Percentiles rank a stretch among this genome's conserved stretches.
phyloP scores from a whole-genome alignment of 2,797 vertebrate genomes.

The Phrynocephalus forsythii region DNA sequence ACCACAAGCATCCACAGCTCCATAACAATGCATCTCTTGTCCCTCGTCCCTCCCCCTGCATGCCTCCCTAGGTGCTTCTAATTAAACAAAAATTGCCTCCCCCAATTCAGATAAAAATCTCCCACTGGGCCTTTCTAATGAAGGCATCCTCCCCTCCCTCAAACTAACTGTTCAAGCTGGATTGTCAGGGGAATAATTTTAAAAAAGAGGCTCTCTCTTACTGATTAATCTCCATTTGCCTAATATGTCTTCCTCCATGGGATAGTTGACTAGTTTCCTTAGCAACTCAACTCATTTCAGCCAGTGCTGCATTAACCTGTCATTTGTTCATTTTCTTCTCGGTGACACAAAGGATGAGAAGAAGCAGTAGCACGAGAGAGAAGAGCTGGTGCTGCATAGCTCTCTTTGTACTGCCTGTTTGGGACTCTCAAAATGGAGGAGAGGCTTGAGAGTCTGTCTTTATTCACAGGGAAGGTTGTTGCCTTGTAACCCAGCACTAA shows the following conservation, averaged over 20 bases:
- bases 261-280: constrained; percentile 78
- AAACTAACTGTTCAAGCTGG: constrained; percentile 62
- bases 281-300: constrained; percentile 75
- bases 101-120: constrained; percentile 41
- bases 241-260: constrained; percentile 67
- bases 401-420: not conserved
- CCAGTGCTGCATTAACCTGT: constrained; percentile 63
- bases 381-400: not conserved
- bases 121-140: constrained; percentile 50
- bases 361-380: not conserved
- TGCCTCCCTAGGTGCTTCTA: constrained; percentile 8
- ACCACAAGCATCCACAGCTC: not conserved
- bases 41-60: not conserved
- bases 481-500: not conserved
- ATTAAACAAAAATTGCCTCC: constrained; percentile 54
- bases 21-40: not conserved
- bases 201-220: constrained; percentile 80
- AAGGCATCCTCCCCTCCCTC: constrained; percentile 55
- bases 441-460: not conserved
- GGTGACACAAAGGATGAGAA: not conserved
- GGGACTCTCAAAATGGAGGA: not conserved
- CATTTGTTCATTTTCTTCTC: constrained; percentile 52
- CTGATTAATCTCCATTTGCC: constrained; percentile 81
- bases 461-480: not conserved
- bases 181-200: constrained; percentile 77